Conservation (phyloP, 2,113 vertebrate species). For the Megaceryle torquata region DNA sequence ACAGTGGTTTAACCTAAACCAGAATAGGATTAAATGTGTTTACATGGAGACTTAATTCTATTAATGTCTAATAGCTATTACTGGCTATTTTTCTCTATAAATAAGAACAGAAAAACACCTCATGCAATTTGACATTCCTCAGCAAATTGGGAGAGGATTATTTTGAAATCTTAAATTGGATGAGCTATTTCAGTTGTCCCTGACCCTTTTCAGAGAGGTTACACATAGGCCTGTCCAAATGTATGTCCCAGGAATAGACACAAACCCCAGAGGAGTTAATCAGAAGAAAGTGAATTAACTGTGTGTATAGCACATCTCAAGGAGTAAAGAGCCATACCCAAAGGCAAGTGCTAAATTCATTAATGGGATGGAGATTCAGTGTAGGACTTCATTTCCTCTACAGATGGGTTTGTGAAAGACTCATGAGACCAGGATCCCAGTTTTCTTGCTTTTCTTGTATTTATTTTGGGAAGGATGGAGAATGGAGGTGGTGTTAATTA, state of each 20-base stretch:
- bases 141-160: neutral
- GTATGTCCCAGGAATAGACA: neutral
- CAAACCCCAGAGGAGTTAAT: neutral
- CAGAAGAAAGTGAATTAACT: neutral
- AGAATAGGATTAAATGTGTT: conserved; percentile 25
- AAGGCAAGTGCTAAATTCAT: neutral
- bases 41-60: neutral
- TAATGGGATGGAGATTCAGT: neutral
- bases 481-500: neutral
- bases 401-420: neutral
- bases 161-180: neutral
- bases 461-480: neutral
- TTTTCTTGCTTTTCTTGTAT: neutral
- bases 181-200: neutral
- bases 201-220: neutral
- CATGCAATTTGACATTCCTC: neutral
- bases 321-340: neutral
- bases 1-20: neutral
- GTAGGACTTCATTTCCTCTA: neutral
- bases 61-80: neutral
- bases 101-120: conserved; percentile 6
- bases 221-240: neutral
- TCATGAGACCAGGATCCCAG: neutral
- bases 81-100: neutral
- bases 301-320: neutral